Percentiles rank a stretch among this genome's conserved stretches.
Evolutionary conservation across 2,888 invertebrate species (phyloP).

Genomic region (Dynastes tityus): DNA sequence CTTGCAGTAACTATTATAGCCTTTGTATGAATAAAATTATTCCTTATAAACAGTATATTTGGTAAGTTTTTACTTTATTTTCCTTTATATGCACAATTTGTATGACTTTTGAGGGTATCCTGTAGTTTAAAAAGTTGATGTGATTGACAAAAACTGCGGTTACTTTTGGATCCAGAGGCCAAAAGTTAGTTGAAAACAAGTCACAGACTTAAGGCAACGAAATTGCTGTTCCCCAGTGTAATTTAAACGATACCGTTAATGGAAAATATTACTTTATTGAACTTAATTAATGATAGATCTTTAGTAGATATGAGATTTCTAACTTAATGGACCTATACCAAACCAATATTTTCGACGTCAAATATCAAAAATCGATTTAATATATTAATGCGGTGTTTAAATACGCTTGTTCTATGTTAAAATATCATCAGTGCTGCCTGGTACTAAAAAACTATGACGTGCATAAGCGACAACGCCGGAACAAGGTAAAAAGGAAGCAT

Average conservation of each 20-base stretch:
- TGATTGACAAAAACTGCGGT: too few relatives aligned
- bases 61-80: too few relatives aligned
- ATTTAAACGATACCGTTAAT: neutral
- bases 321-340: neutral
- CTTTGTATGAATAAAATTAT: too few relatives aligned
- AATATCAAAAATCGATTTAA: constrained; percentile 13
- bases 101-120: too few relatives aligned
- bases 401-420: neutral
- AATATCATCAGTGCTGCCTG: constrained; percentile 30
- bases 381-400: constrained; percentile 5
- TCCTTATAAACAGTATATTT: too few relatives aligned
- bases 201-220: too few relatives aligned
- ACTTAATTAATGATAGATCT: neutral
- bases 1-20: too few relatives aligned
- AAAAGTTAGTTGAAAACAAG: too few relatives aligned
- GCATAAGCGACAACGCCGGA: neutral
- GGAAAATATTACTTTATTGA: neutral
- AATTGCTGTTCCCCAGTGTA: neutral
- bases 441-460: constrained; percentile 13
- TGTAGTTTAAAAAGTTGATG: too few relatives aligned
- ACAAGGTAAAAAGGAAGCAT: constrained; percentile 14
- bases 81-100: too few relatives aligned
- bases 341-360: neutral
- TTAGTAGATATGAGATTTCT: neutral
- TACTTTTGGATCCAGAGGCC: too few relatives aligned